Evolutionary conservation across 2,888 invertebrate genomes (phyloP), one percentile per base, ranked within the genome.

Genomic region (Hydroisotoma schaefferi): DNA sequence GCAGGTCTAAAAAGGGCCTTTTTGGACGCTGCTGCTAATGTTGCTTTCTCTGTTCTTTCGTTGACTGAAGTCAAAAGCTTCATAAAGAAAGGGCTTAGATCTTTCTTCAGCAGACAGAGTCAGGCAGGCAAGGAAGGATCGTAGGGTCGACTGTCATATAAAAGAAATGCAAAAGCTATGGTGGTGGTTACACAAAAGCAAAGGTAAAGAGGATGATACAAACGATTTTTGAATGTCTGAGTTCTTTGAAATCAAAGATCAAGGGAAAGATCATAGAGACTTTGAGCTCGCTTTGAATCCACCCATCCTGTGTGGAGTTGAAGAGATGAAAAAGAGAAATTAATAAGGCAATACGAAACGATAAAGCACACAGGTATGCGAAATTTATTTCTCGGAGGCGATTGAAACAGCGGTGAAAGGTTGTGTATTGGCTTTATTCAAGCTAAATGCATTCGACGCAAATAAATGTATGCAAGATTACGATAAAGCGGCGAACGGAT

Each of bases 201-300:
- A 57, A 61, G 56, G 61, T 61, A 56, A 56, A 56, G 43, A 61
- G 56, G 23, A 46, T 46, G 46, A 25, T 61, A 61, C 61, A 61
- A 61, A 61, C 61, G 61, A 61, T 61, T 61, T 52, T 59, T 3
- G 23, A 46, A 46, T 46, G 46, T 61, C 33, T 64, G 66, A 66
- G 66, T 66, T 68, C 67, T 68, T 68, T 68, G 66, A 68, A 68
- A 68, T 68, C 68, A 68, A 68, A 68, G 68, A 46, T 46, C 46
- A 46, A 46, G 46, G 46, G 46, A 40, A 15, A 40, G 40, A 40
- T 40, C 60, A 55, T 57, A 64, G 64, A 62, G 57, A 55, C 51
- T 59, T 62, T 61, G 63, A 59, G 63, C 61, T 63, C 57, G 59
- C 61, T 5, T 40, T 54, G 59, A 63, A 54, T 40, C 44, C 54